These are phyloP conservation scores for Lepidotrigona ventralis DNA, from an alignment of 1,140 invertebrate species.

Conservation along the genomic window DNA sequence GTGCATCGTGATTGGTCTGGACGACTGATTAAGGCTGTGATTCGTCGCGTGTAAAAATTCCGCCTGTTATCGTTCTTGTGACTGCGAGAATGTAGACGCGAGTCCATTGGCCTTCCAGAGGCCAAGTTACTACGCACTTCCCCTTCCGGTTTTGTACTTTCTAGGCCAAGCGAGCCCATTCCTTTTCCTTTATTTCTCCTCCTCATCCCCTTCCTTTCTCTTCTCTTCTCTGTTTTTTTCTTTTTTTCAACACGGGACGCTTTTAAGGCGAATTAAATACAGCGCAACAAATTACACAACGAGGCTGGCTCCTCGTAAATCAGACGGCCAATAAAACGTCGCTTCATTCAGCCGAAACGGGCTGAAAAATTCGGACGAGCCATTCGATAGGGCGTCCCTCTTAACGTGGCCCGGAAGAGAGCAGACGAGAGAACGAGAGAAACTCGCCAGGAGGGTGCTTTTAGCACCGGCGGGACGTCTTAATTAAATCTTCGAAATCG, in stretches of 20 bases:
- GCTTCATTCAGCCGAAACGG: conserved; percentile 31
- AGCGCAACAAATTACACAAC: conserved; percentile 68
- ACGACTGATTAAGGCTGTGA: too few relatives aligned
- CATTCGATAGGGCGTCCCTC: conserved; percentile 9
- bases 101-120: neutral
- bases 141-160: conserved; percentile 5
- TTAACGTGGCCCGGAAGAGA: conserved; percentile 14
- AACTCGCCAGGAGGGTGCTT: conserved; percentile 37
- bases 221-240: neutral
- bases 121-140: neutral
- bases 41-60: conserved; percentile 63
- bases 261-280: conserved; percentile 69
- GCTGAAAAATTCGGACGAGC: conserved; percentile 54
- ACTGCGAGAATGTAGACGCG: conserved; percentile 32
- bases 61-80: conserved; percentile 67
- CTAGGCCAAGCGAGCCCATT: too few relatives aligned
- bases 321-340: conserved; percentile 67
- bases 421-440: neutral
- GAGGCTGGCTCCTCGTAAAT: conserved; percentile 63
- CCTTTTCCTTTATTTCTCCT: neutral
- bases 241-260: conserved; percentile 30
- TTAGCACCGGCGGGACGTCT: conserved; percentile 66
- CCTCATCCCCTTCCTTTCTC: too few relatives aligned
- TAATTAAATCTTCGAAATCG: conserved; percentile 72
- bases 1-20: too few relatives aligned